A percentile compares a stretch with the other conserved stretches of the same genome.
Evolutionary conservation across 2,797 vertebrate genomes (phyloP).

Genomic region (Paedocypris micromegethes): DNA sequence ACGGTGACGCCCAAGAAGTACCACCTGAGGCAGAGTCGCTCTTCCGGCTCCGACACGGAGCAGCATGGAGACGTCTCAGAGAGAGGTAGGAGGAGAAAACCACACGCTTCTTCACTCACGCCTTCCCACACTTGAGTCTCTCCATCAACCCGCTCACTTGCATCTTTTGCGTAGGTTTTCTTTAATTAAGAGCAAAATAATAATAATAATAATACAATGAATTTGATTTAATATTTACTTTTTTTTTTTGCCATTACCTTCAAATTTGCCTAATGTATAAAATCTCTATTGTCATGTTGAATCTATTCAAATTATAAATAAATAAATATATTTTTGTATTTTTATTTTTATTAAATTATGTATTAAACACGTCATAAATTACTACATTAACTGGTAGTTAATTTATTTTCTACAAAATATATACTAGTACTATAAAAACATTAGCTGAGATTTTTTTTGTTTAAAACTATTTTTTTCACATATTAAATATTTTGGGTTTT

Average conservation of each 20-base stretch:
- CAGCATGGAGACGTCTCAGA: constrained; percentile 79
- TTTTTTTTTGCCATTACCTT: background rate
- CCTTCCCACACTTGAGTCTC: constrained; percentile 20
- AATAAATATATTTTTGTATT: too few species aligned
- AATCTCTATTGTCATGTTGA: too few species aligned
- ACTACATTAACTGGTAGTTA: too few species aligned
- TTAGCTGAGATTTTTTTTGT: too few species aligned
- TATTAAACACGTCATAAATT: too few species aligned
- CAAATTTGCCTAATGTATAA: background rate
- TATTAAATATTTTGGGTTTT: too few species aligned
- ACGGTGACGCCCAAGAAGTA: constrained; percentile 87
- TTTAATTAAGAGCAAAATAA: background rate
- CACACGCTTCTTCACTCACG: constrained; percentile 3
- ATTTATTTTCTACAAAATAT: too few species aligned
- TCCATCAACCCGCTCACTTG: constrained; percentile 10
- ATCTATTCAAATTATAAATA: background rate
- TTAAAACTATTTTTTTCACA: too few species aligned
- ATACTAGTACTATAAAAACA: too few species aligned
- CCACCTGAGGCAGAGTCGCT: constrained; percentile 85
- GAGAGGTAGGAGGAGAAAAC: constrained; percentile 61
- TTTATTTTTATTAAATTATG: too few species aligned
- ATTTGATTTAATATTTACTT: background rate
- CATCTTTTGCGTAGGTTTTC: constrained; percentile 9
- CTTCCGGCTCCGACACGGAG: constrained; percentile 89
- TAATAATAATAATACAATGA: too few species aligned